phyloP scores from a whole-genome alignment of 2,113 vertebrate genomes.

The Calidris pugnax region DNA sequence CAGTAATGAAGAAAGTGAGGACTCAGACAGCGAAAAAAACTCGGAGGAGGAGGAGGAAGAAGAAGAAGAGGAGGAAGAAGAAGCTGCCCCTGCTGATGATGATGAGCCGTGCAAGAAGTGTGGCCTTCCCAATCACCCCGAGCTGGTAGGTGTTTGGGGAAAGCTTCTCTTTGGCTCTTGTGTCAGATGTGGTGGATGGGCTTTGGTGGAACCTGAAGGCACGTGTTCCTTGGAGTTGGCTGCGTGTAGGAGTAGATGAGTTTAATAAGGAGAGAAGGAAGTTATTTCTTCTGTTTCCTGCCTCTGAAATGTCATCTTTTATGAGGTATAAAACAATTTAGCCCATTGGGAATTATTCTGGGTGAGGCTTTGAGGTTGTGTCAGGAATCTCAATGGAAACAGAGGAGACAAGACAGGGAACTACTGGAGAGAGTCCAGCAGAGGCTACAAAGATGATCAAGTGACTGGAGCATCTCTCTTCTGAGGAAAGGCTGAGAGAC shows the following conservation, averaged over 20 bases:
- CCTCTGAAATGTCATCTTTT: neutral
- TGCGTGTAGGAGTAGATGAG: rapidly evolving
- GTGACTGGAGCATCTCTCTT: neutral
- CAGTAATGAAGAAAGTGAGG: slow-evolving; percentile 85
- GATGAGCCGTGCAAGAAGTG: slow-evolving; percentile 97
- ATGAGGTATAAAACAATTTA: rapidly evolving
- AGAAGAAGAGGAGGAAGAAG: slow-evolving; percentile 83
- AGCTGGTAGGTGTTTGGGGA: slow-evolving; percentile 81
- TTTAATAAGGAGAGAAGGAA: neutral
- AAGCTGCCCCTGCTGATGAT: slow-evolving; percentile 80
- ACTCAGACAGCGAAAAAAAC: slow-evolving; percentile 82
- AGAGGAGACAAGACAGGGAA: neutral
- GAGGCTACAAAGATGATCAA: neutral
- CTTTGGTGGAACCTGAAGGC: neutral
- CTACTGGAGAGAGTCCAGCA: neutral
- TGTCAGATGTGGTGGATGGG: neutral
- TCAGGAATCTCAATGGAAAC: neutral
- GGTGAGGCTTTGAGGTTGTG: neutral
- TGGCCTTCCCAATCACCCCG: slow-evolving; percentile 94
- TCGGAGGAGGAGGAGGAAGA: slow-evolving; percentile 78
- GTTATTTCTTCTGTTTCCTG: neutral
- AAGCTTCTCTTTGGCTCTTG: neutral
- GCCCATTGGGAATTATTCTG: neutral
- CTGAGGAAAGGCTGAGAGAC: neutral
- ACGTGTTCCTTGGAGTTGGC: neutral